Percentiles rank a stretch among this genome's conserved stretches.
These are phyloP conservation scores for Typhlichthys subterraneus DNA, from an alignment of 2,797 vertebrate species.

Conservation along the genomic window DNA sequence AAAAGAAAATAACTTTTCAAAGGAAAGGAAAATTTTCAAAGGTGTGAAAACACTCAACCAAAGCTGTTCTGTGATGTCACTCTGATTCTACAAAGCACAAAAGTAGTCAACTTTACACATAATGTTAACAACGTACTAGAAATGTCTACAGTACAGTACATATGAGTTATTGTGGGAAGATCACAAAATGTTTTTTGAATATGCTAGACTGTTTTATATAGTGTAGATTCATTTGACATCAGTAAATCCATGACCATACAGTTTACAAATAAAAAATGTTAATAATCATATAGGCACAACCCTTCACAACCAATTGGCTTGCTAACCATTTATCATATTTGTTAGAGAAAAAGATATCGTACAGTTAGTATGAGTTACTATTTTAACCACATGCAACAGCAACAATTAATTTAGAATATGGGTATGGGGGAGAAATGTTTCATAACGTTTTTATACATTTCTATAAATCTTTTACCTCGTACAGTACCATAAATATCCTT, in stretches of 20 bases:
- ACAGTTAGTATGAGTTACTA: constrained; percentile 28
- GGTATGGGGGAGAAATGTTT: constrained; percentile 29
- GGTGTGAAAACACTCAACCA: constrained; percentile 28
- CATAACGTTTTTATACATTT: constrained; percentile 8
- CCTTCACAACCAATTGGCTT: constrained; percentile 54
- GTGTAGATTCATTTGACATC: constrained; percentile 51
- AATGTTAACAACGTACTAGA: neutral
- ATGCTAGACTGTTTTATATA: constrained; percentile 31
- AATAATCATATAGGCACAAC: constrained; percentile 65
- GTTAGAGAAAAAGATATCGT: constrained; percentile 52
- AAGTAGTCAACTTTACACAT: neutral
- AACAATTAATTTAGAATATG: constrained; percentile 31
- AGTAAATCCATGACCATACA: constrained; percentile 31
- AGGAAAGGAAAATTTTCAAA: neutral
- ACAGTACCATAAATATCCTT: constrained; percentile 29
- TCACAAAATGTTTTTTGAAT: constrained; percentile 8
- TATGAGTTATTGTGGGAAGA: no score
- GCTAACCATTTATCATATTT: constrained; percentile 49
- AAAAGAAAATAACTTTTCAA: no score
- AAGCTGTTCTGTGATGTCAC: constrained; percentile 42
- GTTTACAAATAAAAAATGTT: constrained; percentile 39
- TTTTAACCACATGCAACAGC: constrained; percentile 14
- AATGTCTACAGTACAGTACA: constrained; percentile 2
- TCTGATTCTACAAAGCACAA: constrained; percentile 40
- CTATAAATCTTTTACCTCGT: constrained; percentile 23